These are phyloP conservation scores for Stramonita haemastoma DNA, from an alignment of 2,888 invertebrate species.

Conservation along the genomic window DNA sequence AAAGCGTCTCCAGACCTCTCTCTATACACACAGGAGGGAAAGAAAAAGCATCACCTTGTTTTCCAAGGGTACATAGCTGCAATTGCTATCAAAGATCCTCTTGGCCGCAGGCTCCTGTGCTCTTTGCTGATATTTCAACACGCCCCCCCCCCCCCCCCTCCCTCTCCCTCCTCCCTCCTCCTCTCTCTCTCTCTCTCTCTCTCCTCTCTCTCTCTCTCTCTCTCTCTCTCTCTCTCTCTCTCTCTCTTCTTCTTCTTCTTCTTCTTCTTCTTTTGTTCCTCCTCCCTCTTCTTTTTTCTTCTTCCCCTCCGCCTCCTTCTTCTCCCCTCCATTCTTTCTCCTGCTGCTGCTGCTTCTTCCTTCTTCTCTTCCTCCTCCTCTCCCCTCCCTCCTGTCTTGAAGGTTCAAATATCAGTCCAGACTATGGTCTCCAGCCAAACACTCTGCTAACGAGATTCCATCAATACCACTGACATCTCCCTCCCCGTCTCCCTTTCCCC, in stretches of 20 bases:
- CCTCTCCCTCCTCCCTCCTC: background rate
- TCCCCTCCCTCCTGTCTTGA: too few relatives aligned
- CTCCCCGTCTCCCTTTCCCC: too few relatives aligned
- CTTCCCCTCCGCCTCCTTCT: background rate
- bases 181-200: background rate
- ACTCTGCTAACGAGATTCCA: too few relatives aligned
- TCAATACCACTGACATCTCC: too few relatives aligned
- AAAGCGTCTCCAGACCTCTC: background rate
- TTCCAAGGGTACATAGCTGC: background rate
- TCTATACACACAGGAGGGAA: background rate
- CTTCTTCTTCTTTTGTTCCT: too few relatives aligned
- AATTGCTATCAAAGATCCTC: background rate
- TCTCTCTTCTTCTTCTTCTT: background rate
- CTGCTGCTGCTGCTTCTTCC: background rate
- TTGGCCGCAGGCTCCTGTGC: too few relatives aligned
- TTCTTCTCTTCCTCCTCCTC: background rate
- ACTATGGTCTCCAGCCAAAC: too few relatives aligned
- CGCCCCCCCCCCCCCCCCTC: background rate
- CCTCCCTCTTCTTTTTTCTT: background rate
- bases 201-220: background rate
- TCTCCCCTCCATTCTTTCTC: background rate
- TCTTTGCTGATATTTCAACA: background rate
- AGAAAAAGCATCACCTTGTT: conserved; percentile 1
- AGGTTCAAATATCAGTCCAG: too few relatives aligned
- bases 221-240: background rate